Conservation (phyloP, 2,888 invertebrate genomes). For the Drosophila falleni region DNA sequence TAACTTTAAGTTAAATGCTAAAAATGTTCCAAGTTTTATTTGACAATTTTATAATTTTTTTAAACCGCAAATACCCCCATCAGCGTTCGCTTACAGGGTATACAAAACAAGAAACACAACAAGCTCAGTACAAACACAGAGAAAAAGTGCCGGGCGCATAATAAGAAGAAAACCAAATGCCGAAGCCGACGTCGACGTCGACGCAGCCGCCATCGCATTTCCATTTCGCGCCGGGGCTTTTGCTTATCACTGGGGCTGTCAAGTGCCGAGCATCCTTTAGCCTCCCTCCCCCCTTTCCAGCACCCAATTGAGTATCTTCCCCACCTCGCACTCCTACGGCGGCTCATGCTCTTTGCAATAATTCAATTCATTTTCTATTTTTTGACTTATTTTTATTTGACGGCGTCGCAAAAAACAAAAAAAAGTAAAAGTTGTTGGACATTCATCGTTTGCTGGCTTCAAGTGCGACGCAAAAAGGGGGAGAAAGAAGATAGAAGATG, state of each 20-base stretch:
- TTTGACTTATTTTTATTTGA: conserved; percentile 73
- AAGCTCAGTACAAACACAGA: conserved; percentile 21
- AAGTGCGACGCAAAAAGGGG: conserved; percentile 31
- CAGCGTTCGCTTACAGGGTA: conserved; percentile 1
- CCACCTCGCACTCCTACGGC: neutral
- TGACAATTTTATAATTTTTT: neutral
- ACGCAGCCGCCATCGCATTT: conserved; percentile 59
- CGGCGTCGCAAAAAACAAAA: conserved; percentile 55
- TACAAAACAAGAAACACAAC: conserved; percentile 53
- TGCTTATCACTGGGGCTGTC: conserved; percentile 77
- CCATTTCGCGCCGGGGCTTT: conserved; percentile 73
- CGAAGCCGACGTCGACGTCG: neutral
- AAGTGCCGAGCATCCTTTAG: conserved; percentile 66
- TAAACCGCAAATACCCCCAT: neutral
- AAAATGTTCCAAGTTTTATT: neutral
- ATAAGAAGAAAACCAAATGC: conserved; percentile 69
- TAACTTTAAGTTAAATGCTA: too few relatives aligned
- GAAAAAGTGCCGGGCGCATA: conserved; percentile 54
- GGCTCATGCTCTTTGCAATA: conserved; percentile 78
- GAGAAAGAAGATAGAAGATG: neutral
- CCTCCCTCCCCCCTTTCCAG: neutral
- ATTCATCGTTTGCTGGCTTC: conserved; percentile 55
- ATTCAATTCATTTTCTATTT: conserved; percentile 84
- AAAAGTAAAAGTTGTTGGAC: conserved; percentile 64
- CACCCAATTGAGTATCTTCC: conserved; percentile 18